Percentiles rank a stretch among this genome's conserved stretches.
Evolutionary conservation across 2,888 invertebrate species (phyloP).

Genomic region (Theretra japonica): DNA sequence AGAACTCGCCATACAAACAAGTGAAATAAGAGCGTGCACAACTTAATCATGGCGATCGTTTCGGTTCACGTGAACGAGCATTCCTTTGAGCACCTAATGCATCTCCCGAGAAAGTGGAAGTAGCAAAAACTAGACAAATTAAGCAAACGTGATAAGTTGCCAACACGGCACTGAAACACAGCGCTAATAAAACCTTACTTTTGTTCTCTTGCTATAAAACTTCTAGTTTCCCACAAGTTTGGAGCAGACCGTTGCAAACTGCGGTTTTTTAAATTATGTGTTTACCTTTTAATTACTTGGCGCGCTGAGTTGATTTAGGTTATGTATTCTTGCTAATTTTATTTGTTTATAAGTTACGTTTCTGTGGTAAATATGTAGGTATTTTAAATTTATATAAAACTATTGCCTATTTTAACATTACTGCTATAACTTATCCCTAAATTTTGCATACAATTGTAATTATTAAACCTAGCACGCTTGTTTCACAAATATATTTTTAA

Average conservation of each 20-base stretch:
- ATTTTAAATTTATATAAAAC: too few species aligned
- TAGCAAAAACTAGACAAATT: constrained; percentile 50
- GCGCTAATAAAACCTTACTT: constrained; percentile 39
- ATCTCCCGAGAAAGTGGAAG: constrained; percentile 33
- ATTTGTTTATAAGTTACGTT: background rate
- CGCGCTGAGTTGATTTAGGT: background rate
- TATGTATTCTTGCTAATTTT: background rate
- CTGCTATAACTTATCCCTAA: too few species aligned
- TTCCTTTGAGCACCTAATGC: constrained; percentile 23
- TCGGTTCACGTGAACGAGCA: constrained; percentile 22
- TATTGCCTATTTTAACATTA: too few species aligned
- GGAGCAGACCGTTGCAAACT: background rate
- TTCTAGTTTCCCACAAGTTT: constrained; percentile 2
- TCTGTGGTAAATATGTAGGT: too few species aligned
- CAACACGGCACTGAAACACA: constrained; percentile 34
- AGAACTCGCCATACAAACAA: background rate
- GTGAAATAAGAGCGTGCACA: background rate
- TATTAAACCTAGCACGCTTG: too few species aligned
- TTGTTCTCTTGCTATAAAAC: constrained; percentile 16
- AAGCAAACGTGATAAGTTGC: constrained; percentile 53
- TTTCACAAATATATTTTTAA: too few species aligned
- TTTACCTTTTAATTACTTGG: background rate
- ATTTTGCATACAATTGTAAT: too few species aligned
- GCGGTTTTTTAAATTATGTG: background rate
- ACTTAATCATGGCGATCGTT: constrained; percentile 12